These are phyloP conservation scores for Serilophus lunatus DNA, from an alignment of 2,113 vertebrate genomes.

Conservation along the genomic window DNA sequence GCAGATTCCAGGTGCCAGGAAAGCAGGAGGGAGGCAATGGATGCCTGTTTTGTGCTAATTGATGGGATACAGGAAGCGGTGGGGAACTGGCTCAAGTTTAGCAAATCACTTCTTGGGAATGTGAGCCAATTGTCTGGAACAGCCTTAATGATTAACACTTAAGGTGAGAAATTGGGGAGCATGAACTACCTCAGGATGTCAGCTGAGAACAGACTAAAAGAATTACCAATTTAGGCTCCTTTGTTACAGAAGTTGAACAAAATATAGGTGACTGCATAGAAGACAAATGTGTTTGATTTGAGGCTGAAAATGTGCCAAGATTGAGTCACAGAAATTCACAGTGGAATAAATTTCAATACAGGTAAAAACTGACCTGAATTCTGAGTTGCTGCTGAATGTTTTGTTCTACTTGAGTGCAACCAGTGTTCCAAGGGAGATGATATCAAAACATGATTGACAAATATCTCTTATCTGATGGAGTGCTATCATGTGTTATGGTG, in stretches of 20 bases:
- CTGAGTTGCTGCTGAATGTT: not conserved
- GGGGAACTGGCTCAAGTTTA: not conserved
- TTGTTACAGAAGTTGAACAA: not conserved
- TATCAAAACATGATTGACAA: not conserved
- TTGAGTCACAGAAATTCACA: not conserved
- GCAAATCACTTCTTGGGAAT: not conserved
- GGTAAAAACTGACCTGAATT: not conserved
- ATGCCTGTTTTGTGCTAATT: not conserved
- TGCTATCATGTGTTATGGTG: rapidly evolving
- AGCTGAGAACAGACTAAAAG: not conserved
- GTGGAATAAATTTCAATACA: not conserved
- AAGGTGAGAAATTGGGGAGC: not conserved
- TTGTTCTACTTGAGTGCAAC: not conserved
- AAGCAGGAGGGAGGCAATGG: not conserved
- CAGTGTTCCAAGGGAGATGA: not conserved
- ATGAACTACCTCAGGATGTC: not conserved
- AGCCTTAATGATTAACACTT: constrained; percentile 1
- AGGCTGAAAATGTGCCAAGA: not conserved
- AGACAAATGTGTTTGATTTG: not conserved
- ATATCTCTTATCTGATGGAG: not conserved
- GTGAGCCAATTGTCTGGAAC: not conserved
- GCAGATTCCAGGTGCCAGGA: not conserved
- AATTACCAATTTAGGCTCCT: not conserved
- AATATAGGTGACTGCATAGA: not conserved
- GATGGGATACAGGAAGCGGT: not conserved